Conservation (phyloP, 2,113 vertebrate species). For the Blennius ocellaris region DNA sequence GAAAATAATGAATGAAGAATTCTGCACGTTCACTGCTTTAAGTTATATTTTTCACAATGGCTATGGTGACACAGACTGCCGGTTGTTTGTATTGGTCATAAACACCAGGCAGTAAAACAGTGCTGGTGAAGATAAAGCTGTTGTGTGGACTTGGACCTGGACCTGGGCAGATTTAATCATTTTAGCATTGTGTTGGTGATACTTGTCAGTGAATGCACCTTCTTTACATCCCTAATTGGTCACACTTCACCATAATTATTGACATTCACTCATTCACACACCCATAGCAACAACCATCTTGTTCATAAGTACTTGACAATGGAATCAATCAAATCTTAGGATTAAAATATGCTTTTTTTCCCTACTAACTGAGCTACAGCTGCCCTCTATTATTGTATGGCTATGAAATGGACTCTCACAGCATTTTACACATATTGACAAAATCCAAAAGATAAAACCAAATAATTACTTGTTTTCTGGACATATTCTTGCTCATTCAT, state of each 20-base stretch:
- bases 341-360: too few species aligned
- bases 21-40: background rate
- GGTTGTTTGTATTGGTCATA: constrained; percentile 49
- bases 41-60: background rate
- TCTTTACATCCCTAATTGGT: background rate
- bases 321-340: too few species aligned
- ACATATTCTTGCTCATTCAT: too few species aligned
- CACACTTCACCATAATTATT: too few species aligned
- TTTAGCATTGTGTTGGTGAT: background rate
- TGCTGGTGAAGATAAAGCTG: constrained; percentile 25
- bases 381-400: too few species aligned
- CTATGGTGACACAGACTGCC: background rate
- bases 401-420: background rate
- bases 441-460: background rate
- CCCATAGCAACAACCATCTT: too few species aligned
- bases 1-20: constrained; percentile 5
- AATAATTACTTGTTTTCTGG: background rate
- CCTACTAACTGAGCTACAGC: too few species aligned
- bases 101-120: constrained; percentile 46
- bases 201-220: background rate
- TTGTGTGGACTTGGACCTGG: constrained; percentile 61
- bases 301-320: too few species aligned
- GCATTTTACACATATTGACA: background rate
- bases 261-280: too few species aligned
- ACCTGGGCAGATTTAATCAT: background rate